Evolutionary conservation across 2,888 invertebrate genomes (phyloP).

Genomic region (Tribolium freemani): DNA sequence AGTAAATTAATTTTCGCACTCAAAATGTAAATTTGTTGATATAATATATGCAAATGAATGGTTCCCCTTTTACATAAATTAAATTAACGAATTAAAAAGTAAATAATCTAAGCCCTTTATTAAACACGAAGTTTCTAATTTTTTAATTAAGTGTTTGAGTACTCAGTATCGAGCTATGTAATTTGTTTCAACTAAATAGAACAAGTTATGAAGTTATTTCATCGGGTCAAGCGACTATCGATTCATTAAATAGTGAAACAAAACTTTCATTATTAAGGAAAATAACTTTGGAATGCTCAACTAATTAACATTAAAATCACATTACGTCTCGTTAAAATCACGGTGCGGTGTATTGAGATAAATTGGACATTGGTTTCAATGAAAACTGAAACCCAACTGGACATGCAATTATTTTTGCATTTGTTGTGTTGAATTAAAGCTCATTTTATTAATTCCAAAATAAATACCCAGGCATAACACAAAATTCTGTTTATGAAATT

Average conservation of each 20-base stretch:
- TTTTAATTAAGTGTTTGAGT: neutral
- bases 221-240: conserved; percentile 12
- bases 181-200: conserved; percentile 2
- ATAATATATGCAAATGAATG: conserved; percentile 9
- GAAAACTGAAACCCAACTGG: too few relatives aligned
- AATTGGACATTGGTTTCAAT: too few relatives aligned
- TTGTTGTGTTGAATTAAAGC: neutral
- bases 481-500: too few relatives aligned
- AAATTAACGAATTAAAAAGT: conserved; percentile 3
- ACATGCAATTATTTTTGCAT: too few relatives aligned
- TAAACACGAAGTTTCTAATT: neutral
- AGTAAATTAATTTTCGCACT: conserved; percentile 22
- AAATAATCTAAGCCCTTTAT: neutral
- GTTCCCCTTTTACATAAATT: neutral
- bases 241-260: conserved; percentile 15
- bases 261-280: conserved; percentile 15
- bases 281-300: neutral
- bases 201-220: conserved; percentile 23
- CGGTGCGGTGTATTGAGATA: too few relatives aligned
- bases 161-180: neutral
- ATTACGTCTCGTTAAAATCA: too few relatives aligned
- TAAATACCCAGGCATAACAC: too few relatives aligned
- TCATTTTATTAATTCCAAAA: too few relatives aligned
- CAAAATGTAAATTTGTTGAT: conserved; percentile 29
- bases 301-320: too few relatives aligned